Base-by-base conservation (phyloP, 1,140 invertebrate genomes). In the Drosophila bocqueti region DNA sequence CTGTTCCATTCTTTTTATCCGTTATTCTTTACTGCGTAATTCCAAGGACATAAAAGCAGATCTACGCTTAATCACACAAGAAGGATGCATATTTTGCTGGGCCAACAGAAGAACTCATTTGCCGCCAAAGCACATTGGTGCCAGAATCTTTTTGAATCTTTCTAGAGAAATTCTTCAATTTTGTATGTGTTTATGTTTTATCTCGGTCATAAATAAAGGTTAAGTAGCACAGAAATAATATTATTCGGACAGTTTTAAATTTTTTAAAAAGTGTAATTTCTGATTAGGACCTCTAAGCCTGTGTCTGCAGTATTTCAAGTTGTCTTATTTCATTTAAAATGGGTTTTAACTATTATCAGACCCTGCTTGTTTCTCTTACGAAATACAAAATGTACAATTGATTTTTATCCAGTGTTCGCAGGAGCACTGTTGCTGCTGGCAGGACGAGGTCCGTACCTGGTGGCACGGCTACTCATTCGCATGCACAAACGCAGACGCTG, bases 61-160 rank as follows among this genome's bases (percentile, higher is more conserved):
- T 85, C 86, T 86, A 74, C 77, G 83, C 73, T 87, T 81, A 83
- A 78, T 87, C 79, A 76, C 83, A 87, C 81, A 83, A 81, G 75
- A 76, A 83, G 84, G 84, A 81, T 87, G 78, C 83, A 57, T 24
- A 57, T 57, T 57, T 57, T 57, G 40, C 34, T 57, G 54, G 34
- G 52, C 21, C 34, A 55, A 16, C 34, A 38, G 21, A n/a, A 38
- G 18, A 55, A 24, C 52, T 55, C 18, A 55, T 55, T 55, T 18
- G 52, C 2, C 18, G 9, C 21, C 8, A 38, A 16, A 24, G 18
- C 15, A 55, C 52, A 55, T 55, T 55, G 52, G 18, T 6, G n/a
- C 13, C 5, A 24, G 9, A 2, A 0, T 24, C 2, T 2, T 38
- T 10, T 36, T 36, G 1, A 9, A 4, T 1, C 26, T 50, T 7